phyloP scores from a whole-genome alignment of 2,888 invertebrate genomes.

The Panzeria rudis region DNA sequence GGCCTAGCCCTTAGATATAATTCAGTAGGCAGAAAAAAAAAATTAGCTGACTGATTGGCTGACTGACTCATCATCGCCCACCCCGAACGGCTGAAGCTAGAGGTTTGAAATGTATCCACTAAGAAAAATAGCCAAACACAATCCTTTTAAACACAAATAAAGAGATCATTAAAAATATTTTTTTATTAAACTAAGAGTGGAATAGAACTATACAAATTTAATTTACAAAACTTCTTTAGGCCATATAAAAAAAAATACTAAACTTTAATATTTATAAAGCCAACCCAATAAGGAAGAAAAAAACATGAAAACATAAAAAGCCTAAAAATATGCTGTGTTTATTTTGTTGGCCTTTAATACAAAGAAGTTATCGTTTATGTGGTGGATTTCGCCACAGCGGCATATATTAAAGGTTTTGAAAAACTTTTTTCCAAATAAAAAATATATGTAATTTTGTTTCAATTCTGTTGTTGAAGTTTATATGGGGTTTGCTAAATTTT shows the following conservation, averaged over 20 bases:
- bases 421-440: not conserved
- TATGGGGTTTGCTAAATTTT: not conserved
- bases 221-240: conserved; percentile 36
- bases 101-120: too few species aligned
- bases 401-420: conserved; percentile 8
- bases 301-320: conserved; percentile 27
- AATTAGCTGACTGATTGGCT: too few species aligned
- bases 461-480: not conserved
- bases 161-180: conserved; percentile 34
- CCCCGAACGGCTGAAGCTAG: too few species aligned
- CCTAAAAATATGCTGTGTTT: conserved; percentile 40
- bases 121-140: not conserved
- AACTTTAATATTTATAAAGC: conserved; percentile 25
- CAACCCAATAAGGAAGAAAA: not conserved
- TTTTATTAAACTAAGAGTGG: not conserved
- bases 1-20: too few species aligned
- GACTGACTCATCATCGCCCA: too few species aligned
- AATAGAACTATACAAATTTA: conserved; percentile 30
- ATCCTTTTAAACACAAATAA: conserved; percentile 7
- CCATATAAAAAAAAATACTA: conserved; percentile 4
- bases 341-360: conserved; percentile 1
- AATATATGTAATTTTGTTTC: not conserved
- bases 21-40: too few species aligned
- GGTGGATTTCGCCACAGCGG: not conserved
- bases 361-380: not conserved